phyloP scores from a whole-genome alignment of 2,113 vertebrate species.

The Okapia johnstoni region DNA sequence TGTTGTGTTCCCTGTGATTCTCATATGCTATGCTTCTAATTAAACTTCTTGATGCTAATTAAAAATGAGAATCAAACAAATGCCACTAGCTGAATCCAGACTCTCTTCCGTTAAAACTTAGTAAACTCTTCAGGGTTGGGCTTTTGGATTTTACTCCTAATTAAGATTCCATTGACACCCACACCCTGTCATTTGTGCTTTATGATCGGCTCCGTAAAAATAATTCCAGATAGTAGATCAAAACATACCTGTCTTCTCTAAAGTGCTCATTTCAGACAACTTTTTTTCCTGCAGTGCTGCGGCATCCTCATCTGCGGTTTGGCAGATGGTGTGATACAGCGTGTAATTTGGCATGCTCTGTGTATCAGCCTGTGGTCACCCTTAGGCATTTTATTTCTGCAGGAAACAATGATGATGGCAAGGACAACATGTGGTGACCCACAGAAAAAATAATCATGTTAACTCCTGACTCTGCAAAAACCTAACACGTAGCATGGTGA shows the following conservation, averaged over 20 bases:
- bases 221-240: slow-evolving; percentile 14
- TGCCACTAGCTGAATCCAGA: slow-evolving; percentile 48
- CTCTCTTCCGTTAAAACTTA: slow-evolving; percentile 26
- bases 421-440: slow-evolving; percentile 52
- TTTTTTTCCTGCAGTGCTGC: neutral
- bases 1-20: slow-evolving; percentile 35
- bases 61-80: slow-evolving; percentile 68
- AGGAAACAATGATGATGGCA: slow-evolving; percentile 52
- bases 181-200: slow-evolving; percentile 30
- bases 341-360: slow-evolving; percentile 51
- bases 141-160: slow-evolving; percentile 31
- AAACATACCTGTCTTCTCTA: slow-evolving; percentile 45
- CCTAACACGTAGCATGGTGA: slow-evolving; percentile 27
- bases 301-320: neutral
- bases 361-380: slow-evolving; percentile 64
- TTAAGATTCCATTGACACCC: slow-evolving; percentile 43
- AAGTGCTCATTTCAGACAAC: neutral
- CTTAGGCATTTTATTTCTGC: slow-evolving; percentile 61
- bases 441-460: neutral
- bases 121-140: neutral
- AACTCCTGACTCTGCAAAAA: slow-evolving; percentile 44
- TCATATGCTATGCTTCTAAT: slow-evolving; percentile 68
- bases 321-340: slow-evolving; percentile 42
- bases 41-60: slow-evolving; percentile 72
- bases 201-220: slow-evolving; percentile 23